Evolutionary conservation across 2,113 vertebrate species (phyloP).

Genomic region (Brachyistius frenatus): DNA sequence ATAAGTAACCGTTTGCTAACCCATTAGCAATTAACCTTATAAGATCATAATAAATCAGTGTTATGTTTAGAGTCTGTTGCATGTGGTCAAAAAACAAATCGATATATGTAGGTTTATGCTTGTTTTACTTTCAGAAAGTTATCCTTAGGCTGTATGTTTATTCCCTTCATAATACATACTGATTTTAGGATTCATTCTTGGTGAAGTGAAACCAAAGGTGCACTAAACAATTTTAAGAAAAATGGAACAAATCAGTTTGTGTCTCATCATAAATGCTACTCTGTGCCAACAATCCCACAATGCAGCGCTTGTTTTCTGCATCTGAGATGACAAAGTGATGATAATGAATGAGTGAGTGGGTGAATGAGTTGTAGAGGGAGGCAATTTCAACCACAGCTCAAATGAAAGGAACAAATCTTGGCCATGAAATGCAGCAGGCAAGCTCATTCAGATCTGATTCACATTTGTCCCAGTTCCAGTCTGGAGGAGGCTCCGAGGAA

Average conservation of each 20-base stretch:
- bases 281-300: not conserved
- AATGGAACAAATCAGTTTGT: not conserved
- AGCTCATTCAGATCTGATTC: slow-evolving; percentile 52
- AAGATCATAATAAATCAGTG: no score
- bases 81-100: no score
- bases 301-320: not conserved
- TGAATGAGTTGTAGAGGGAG: slow-evolving; percentile 11
- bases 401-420: slow-evolving; percentile 42
- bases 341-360: slow-evolving; percentile 9
- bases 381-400: slow-evolving; percentile 11
- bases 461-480: slow-evolving; percentile 51
- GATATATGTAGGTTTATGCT: no score
- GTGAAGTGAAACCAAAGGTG: not conserved
- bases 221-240: not conserved
- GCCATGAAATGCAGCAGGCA: slow-evolving; percentile 19
- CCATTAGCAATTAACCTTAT: no score
- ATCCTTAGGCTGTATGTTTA: not conserved
- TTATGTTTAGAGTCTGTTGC: no score
- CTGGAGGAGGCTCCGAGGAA: slow-evolving; percentile 30
- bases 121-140: not conserved
- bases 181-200: not conserved
- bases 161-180: not conserved
- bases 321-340: not conserved
- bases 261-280: not conserved
- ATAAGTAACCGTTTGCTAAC: no score